Base-by-base conservation (phyloP, 2,888 invertebrate species). In the Tenthredo amoena region DNA sequence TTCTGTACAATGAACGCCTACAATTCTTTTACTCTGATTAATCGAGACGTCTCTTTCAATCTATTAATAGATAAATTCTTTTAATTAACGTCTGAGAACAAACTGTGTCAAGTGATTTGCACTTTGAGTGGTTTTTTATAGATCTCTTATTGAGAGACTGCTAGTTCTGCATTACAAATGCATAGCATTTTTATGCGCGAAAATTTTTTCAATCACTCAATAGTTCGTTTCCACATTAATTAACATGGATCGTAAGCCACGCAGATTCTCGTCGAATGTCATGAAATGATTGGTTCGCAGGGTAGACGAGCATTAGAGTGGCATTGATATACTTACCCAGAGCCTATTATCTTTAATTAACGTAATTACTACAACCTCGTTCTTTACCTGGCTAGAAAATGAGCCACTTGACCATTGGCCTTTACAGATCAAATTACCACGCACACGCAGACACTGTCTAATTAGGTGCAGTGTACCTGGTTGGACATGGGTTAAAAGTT, bases 341-440 rank as follows among this genome's bases (percentile, higher is more conserved):
- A 77, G 34, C 55, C 9, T 77, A 40, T 77, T 65, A 62, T 65
- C 21, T 81, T 77, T 40, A 65, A 81, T 40, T 81, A 81, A 21
- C 81, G 62, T 62, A 55, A 62, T 62, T 81, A 81, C 15, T n/a
- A 10, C 50, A 47, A 47, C 81, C 77, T 81, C 40, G 58, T 81
- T 62, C 34, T 62, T 37, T 62, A 50, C 62, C 74, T 62, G n/a
- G 21, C 15, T 50, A 18, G 7, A 21, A 47, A 31, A 77, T 26
- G 18, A 77, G 26, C 31, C 18, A 15, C 26, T 50, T 47, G 50
- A 31, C 50, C 50, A 77, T 50, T 77, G 26, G 76, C 50, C 76
- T 15, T 77, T 55, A 10, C n/a, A 40, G 72, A 37, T 40, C 26
- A 21, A 72, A 72, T 31, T n/a, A 43, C 40, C 40, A 72, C 72